A percentile compares a stretch with the other conserved stretches of the same genome.
These are phyloP conservation scores for Pollimyrus isidori DNA, from an alignment of 2,113 vertebrate species.

Conservation along the genomic window DNA sequence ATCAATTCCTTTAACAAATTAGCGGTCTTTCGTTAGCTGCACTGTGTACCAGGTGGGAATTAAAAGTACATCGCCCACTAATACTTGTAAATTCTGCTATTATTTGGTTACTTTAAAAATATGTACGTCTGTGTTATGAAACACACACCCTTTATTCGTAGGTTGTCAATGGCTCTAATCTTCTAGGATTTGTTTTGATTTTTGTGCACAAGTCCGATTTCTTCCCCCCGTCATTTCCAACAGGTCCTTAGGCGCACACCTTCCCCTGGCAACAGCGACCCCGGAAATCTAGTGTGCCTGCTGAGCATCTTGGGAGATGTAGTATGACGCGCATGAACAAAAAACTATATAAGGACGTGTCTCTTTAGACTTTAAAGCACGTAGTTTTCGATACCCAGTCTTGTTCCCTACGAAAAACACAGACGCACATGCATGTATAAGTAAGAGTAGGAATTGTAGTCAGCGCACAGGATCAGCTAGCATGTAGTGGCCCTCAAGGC, in stretches of 20 bases:
- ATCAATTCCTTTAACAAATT: constrained; percentile 33
- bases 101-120: background rate
- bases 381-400: background rate
- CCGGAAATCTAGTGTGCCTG: constrained; percentile 50
- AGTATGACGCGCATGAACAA: constrained; percentile 20
- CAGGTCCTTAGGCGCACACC: constrained; percentile 54
- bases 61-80: constrained; percentile 21
- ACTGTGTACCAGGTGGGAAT: constrained; percentile 32
- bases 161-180: constrained; percentile 44
- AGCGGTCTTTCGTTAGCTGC: constrained; percentile 43
- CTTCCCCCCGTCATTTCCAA: constrained; percentile 62
- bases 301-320: constrained; percentile 56
- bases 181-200: constrained; percentile 38
- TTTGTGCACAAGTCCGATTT: constrained; percentile 46
- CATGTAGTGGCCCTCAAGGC: background rate
- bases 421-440: background rate
- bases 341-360: constrained; percentile 25
- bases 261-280: constrained; percentile 52
- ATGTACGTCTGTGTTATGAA: background rate
- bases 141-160: constrained; percentile 42
- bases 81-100: background rate
- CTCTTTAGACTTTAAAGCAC: background rate
- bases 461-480: background rate
- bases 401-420: background rate
- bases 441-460: background rate